Percentiles rank a stretch among this genome's conserved stretches.
phyloP scores from a whole-genome alignment of 2,113 vertebrate species.

The Microtus ochrogaster region DNA sequence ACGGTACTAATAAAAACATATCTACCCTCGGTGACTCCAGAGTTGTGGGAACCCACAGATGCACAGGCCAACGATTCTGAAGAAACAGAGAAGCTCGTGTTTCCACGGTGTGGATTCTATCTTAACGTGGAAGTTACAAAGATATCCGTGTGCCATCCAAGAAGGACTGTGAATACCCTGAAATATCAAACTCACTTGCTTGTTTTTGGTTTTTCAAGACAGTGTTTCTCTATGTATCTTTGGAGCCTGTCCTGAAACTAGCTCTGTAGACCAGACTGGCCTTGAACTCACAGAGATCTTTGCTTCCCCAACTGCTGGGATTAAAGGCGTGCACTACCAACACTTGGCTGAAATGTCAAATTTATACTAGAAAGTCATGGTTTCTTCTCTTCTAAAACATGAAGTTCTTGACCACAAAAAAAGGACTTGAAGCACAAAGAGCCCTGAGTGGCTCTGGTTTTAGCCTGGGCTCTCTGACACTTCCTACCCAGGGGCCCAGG shows the following conservation, averaged over 20 bases:
- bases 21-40: not conserved
- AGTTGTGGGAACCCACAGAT: not conserved
- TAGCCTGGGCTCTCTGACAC: not conserved
- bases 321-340: too few relatives aligned
- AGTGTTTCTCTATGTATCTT: too few relatives aligned
- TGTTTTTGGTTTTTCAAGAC: too few relatives aligned
- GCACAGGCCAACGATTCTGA: not conserved
- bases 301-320: too few relatives aligned
- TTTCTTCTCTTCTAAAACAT: not conserved
- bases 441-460: too few relatives aligned
- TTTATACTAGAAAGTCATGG: not conserved
- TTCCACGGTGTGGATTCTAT: not conserved
- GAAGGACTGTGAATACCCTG: not conserved
- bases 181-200: not conserved
- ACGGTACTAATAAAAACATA: not conserved
- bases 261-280: too few relatives aligned
- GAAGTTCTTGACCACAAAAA: not conserved
- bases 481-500: not conserved
- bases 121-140: not conserved
- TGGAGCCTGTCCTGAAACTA: too few relatives aligned
- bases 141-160: not conserved
- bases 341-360: not conserved
- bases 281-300: too few relatives aligned
- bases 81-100: not conserved
- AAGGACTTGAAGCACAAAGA: not conserved